A percentile compares a stretch with the other conserved stretches of the same genome.
These are phyloP conservation scores for Bovichtus variegatus DNA, from an alignment of 2,797 vertebrate genomes.

Conservation along the genomic window DNA sequence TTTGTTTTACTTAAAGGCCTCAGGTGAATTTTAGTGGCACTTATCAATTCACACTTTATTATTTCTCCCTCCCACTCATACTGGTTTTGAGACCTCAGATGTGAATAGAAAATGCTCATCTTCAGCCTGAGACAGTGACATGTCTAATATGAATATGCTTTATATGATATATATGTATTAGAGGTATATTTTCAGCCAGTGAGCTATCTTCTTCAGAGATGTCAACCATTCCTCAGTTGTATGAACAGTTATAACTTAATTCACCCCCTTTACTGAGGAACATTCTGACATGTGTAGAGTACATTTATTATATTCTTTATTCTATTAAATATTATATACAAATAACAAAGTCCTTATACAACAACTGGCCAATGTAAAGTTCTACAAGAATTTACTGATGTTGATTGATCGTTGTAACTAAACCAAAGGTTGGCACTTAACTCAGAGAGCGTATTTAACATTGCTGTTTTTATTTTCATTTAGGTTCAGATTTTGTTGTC, in stretches of 20 bases:
- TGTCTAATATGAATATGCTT: conserved; percentile 78
- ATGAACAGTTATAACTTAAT: conserved; percentile 50
- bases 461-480: conserved; percentile 63
- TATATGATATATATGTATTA: conserved; percentile 79
- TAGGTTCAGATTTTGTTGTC: conserved; percentile 55
- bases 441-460: conserved; percentile 71
- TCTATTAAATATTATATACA: conserved; percentile 56
- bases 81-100: conserved; percentile 62
- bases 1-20: conserved; percentile 78
- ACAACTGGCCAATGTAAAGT: conserved; percentile 71
- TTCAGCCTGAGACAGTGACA: conserved; percentile 65
- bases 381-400: conserved; percentile 61
- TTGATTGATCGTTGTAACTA: conserved; percentile 78
- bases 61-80: conserved; percentile 49
- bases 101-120: conserved; percentile 63
- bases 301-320: conserved; percentile 76
- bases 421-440: conserved; percentile 89
- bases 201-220: conserved; percentile 78
- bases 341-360: conserved; percentile 65
- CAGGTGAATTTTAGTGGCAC: conserved; percentile 79
- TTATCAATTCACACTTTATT: conserved; percentile 59
- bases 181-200: conserved; percentile 82
- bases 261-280: conserved; percentile 66
- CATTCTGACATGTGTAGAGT: conserved; percentile 68
- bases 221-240: conserved; percentile 76